Evolutionary conservation across 2,888 invertebrate species (phyloP).

Genomic region (Melipona beecheii): DNA sequence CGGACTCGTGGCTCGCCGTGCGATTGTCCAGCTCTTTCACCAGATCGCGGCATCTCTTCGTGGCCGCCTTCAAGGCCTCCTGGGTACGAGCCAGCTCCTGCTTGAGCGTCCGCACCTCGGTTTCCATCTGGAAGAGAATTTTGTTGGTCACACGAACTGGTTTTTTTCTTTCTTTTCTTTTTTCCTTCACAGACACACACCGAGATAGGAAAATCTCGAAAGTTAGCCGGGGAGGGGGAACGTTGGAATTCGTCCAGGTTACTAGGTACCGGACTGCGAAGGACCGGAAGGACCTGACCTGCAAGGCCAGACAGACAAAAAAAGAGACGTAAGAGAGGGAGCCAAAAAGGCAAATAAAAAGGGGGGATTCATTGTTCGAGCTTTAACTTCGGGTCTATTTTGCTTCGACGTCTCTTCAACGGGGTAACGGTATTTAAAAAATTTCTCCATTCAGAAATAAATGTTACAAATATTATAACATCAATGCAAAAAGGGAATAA

Average conservation of each 20-base stretch:
- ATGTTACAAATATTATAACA: too few relatives aligned
- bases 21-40: constrained; percentile 84
- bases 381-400: constrained; percentile 16
- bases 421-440: background rate
- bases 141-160: background rate
- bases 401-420: background rate
- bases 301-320: constrained; percentile 43
- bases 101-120: constrained; percentile 84
- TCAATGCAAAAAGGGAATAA: background rate
- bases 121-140: constrained; percentile 87
- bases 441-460: background rate
- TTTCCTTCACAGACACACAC: too few relatives aligned
- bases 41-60: constrained; percentile 88
- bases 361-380: constrained; percentile 43
- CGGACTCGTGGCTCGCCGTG: constrained; percentile 83
- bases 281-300: constrained; percentile 70
- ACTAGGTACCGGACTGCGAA: constrained; percentile 44
- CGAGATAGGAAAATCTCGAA: constrained; percentile 71
- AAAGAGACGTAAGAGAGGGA: constrained; percentile 4
- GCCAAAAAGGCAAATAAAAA: constrained; percentile 22
- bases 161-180: background rate
- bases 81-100: constrained; percentile 89
- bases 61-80: constrained; percentile 88
- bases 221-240: constrained; percentile 40
- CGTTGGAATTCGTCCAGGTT: constrained; percentile 62